A percentile compares a stretch with the other conserved stretches of the same genome.
Evolutionary conservation across 2,888 invertebrate species (phyloP).

Genomic region (Flexamia atlantica): DNA sequence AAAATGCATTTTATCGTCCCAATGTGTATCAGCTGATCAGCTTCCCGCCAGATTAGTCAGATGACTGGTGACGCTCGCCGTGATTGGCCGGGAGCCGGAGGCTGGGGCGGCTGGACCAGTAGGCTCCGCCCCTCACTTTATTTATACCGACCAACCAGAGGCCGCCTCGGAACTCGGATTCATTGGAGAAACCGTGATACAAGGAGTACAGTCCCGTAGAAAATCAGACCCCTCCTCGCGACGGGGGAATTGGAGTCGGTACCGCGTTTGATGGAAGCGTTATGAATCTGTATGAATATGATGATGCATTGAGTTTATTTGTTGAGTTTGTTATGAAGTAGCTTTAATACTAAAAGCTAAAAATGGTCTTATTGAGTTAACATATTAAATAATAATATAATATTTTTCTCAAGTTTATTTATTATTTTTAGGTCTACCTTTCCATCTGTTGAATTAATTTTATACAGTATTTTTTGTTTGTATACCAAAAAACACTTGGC

Average conservation of each 20-base stretch:
- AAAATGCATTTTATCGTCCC: too few relatives aligned
- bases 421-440: too few relatives aligned
- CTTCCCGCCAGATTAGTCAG: background rate
- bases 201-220: slow-evolving; percentile 33
- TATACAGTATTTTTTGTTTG: too few relatives aligned
- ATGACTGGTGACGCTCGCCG: background rate
- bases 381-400: too few relatives aligned
- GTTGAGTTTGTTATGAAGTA: too few relatives aligned
- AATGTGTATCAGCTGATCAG: too few relatives aligned
- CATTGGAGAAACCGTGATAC: slow-evolving; percentile 41
- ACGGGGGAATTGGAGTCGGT: background rate
- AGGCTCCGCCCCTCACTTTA: slow-evolving; percentile 55
- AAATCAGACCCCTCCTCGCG: slow-evolving; percentile 31
- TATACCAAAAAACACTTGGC: too few relatives aligned
- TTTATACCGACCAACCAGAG: slow-evolving; percentile 38
- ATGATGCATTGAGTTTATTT: too few relatives aligned
- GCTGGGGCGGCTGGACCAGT: slow-evolving; percentile 60
- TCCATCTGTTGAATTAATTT: too few relatives aligned
- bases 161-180: slow-evolving; percentile 14
- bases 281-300: background rate
- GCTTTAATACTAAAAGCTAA: too few relatives aligned
- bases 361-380: too few relatives aligned
- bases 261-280: background rate
- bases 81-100: slow-evolving; percentile 51
- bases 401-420: too few relatives aligned